These are phyloP conservation scores for Falco concolor DNA, from an alignment of 2,797 vertebrate species.

Conservation along the genomic window DNA sequence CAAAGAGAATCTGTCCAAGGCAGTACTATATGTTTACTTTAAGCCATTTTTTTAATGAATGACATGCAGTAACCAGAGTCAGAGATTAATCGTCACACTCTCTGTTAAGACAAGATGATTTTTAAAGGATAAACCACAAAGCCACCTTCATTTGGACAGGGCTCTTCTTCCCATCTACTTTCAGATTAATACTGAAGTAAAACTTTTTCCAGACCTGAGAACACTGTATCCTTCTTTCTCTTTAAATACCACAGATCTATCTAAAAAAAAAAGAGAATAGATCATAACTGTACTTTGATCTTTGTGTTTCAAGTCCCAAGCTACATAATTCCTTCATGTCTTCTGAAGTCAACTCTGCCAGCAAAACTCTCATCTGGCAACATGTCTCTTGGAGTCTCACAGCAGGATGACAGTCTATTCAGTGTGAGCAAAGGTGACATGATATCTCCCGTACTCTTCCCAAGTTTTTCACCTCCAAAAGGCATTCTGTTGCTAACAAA, in stretches of 20 bases:
- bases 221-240: neutral
- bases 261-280: neutral
- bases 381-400: neutral
- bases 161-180: neutral
- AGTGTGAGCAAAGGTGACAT: neutral
- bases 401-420: neutral
- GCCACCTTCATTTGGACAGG: neutral
- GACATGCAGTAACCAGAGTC: neutral
- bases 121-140: neutral
- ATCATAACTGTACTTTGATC: neutral
- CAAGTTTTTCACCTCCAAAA: neutral
- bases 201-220: neutral
- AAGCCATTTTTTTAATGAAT: neutral
- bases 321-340: neutral
- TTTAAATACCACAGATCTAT: neutral
- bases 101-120: neutral
- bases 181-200: neutral
- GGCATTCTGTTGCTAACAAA: neutral
- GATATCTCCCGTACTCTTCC: neutral
- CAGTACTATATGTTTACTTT: neutral
- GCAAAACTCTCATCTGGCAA: neutral
- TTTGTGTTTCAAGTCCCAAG: neutral
- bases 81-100: neutral
- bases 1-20: neutral
- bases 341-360: neutral